Percentiles rank a stretch among this genome's conserved stretches.
These are phyloP conservation scores for Orgyia antiqua DNA, from an alignment of 2,888 invertebrate genomes.

Conservation along the genomic window DNA sequence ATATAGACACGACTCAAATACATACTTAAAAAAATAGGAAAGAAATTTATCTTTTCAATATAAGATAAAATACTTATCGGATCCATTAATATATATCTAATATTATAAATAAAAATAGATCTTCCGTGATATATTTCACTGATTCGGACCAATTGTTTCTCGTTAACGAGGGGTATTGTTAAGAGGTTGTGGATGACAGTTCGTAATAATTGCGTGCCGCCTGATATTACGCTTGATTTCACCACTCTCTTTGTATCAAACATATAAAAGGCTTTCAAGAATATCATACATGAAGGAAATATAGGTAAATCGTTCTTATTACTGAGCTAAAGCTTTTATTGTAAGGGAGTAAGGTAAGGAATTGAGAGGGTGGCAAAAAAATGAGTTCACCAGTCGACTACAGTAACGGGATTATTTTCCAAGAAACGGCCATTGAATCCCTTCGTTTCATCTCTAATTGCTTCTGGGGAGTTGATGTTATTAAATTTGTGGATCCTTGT, in stretches of 20 bases:
- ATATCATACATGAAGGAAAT: constrained; percentile 5
- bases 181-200: constrained; percentile 12
- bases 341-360: constrained; percentile 16
- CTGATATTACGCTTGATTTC: constrained; percentile 16
- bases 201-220: constrained; percentile 20
- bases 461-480: constrained; percentile 41
- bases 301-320: constrained; percentile 9
- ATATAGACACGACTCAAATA: too few relatives aligned
- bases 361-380: constrained; percentile 14
- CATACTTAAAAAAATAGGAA: too few relatives aligned
- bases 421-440: constrained; percentile 37
- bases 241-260: constrained; percentile 22
- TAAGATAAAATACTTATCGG: too few relatives aligned
- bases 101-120: too few relatives aligned
- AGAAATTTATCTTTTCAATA: too few relatives aligned
- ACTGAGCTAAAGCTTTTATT: constrained; percentile 6
- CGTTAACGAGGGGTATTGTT: constrained; percentile 17
- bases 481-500: constrained; percentile 31
- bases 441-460: constrained; percentile 47
- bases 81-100: too few relatives aligned
- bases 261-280: constrained; percentile 11
- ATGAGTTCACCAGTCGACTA: constrained; percentile 11
- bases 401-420: constrained; percentile 29
- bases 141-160: constrained; percentile 12
- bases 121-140: too few relatives aligned